A percentile compares a stretch with the other conserved stretches of the same genome.
Conservation (phyloP, 2,888 invertebrate species). For the Campaea margaritaria region DNA sequence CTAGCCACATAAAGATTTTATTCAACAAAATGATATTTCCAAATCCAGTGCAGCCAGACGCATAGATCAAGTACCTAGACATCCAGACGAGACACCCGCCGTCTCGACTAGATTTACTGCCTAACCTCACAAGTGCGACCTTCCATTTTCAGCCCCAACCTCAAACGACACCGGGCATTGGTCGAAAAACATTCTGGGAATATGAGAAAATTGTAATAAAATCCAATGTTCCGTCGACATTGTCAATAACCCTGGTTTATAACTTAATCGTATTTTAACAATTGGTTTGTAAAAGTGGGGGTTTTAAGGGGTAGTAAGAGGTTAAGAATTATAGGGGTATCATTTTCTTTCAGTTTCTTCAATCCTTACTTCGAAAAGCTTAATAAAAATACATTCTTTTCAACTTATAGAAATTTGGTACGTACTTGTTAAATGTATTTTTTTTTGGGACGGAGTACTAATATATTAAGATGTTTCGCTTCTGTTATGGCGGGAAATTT, state of each 20-base stretch:
- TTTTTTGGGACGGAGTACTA: too few relatives aligned
- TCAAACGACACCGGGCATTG: constrained; percentile 21
- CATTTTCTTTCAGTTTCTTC: too few relatives aligned
- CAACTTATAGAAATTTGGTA: too few relatives aligned
- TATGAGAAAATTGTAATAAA: constrained; percentile 25
- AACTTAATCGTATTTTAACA: too few relatives aligned
- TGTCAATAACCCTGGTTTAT: constrained; percentile 18
- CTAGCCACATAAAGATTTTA: background rate
- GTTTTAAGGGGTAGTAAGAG: too few relatives aligned
- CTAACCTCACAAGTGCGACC: constrained; percentile 33
- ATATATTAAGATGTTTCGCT: too few relatives aligned
- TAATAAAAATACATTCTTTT: too few relatives aligned
- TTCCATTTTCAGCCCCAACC: constrained; percentile 13
- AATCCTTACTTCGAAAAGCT: too few relatives aligned
- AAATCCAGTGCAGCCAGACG: constrained; percentile 15
- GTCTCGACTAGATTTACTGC: constrained; percentile 43
- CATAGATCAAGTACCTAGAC: constrained; percentile 23
- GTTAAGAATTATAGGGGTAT: too few relatives aligned
- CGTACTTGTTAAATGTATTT: too few relatives aligned
- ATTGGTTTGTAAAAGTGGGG: constrained; percentile 9
- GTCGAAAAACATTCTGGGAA: constrained; percentile 21
- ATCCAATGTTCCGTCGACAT: constrained; percentile 10
- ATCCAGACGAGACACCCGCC: constrained; percentile 43
- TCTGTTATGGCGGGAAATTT: too few relatives aligned
- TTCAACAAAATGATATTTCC: background rate